These are phyloP conservation scores for Balearica regulorum DNA, from an alignment of 2,797 vertebrate genomes.

Conservation along the genomic window DNA sequence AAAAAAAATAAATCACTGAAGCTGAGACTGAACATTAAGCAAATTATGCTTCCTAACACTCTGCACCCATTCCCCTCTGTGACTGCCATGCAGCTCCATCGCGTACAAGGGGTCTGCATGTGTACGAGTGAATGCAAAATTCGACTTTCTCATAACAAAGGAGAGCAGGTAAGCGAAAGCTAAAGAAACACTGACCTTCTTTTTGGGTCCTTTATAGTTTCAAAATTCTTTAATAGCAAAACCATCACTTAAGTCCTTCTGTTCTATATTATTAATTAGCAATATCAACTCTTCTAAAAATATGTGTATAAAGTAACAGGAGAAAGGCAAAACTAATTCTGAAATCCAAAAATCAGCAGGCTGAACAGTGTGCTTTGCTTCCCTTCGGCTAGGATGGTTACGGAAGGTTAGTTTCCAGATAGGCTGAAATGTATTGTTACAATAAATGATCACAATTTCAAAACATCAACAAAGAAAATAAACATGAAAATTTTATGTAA, in stretches of 20 bases:
- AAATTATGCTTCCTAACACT: background rate
- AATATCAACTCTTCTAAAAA: background rate
- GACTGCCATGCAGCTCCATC: background rate
- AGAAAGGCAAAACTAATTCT: background rate
- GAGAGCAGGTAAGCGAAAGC: background rate
- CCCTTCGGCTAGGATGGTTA: background rate
- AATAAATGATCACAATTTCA: background rate
- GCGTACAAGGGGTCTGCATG: background rate
- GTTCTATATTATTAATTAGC: background rate
- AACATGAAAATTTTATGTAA: background rate
- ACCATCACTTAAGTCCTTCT: background rate
- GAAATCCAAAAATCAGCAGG: background rate
- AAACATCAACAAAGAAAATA: background rate
- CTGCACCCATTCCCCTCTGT: background rate
- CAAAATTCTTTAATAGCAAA: background rate
- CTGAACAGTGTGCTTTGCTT: background rate
- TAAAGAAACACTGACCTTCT: background rate
- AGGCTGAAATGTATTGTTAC: background rate
- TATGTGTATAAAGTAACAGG: background rate
- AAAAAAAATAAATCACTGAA: background rate
- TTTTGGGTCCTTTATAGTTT: background rate
- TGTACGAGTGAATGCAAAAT: background rate
- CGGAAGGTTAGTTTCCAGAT: background rate
- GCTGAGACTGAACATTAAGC: background rate
- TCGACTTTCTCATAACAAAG: background rate